A percentile compares a stretch with the other conserved stretches of the same genome.
Conservation (phyloP, 1,140 invertebrate genomes). For the Nephotettix cincticeps region DNA sequence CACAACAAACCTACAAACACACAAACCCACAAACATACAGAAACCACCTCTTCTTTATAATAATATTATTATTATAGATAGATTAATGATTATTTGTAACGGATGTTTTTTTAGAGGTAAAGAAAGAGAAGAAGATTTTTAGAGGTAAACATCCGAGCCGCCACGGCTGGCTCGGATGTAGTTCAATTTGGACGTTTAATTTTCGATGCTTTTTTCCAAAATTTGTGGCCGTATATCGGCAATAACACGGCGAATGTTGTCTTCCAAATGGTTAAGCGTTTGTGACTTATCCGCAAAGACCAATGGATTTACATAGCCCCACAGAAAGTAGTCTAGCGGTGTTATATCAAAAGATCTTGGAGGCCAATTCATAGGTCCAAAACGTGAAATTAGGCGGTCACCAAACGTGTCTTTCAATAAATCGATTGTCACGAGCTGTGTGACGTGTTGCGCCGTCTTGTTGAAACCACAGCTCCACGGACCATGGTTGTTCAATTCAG, state of each 20-base stretch:
- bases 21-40: no score
- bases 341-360: neutral
- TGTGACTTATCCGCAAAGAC: neutral
- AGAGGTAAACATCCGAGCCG: no score
- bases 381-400: neutral
- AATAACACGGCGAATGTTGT: neutral
- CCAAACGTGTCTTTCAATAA: neutral
- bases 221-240: neutral
- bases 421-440: neutral
- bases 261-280: neutral
- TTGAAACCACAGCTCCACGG: neutral
- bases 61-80: no score
- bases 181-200: neutral
- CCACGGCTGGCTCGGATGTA: neutral
- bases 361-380: neutral
- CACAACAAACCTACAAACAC: no score
- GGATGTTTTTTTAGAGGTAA: no score
- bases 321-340: neutral
- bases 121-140: no score
- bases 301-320: neutral
- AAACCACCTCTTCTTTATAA: no score
- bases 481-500: neutral
- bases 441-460: neutral
- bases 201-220: no score
- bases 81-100: no score